Base-by-base conservation (phyloP, 35 echinoderm and acorn worm species). In the Eucidaris tribuloides region DNA sequence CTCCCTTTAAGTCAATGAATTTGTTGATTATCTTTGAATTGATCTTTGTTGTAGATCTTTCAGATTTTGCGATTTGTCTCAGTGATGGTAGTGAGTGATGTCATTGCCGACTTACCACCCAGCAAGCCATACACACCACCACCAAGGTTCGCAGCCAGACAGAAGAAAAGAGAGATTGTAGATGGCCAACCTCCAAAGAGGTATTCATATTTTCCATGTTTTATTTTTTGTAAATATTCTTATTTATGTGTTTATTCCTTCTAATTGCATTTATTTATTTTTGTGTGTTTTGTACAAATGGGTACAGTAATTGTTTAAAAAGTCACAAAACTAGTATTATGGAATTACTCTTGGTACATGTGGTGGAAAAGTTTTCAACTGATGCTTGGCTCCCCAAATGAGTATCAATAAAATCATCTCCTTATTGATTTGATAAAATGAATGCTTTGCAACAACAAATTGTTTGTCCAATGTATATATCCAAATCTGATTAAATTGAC, bases 41-140 rank as follows among this genome's bases (percentile, higher is more conserved):
- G 7, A 42, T 41, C 20, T 70, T 41, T 34, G 2, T 18, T 76
- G 38, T 27, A 88, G 85, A 77, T 88, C 29, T 88, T 88, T 42
- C 85, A 88, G 40, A 81, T 88, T 74, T 63, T 88, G 27, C 54
- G 85, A 13, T 88, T 88, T 81, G 41, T 81, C 29, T 62, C 85
- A 13, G 59, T 88, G 29, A 46, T 29, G 42, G 85, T 88, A 39
- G 60, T 37, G 24, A 88, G 85, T 27, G 40, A 88, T 34, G 60
- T 88, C 3, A 46, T 77, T 33, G 61, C 46, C 32, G 85, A 88
- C 35, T 60, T 88, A 41, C 85, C 85, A 14, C 85, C 85, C 3
- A 66, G 76, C 78, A 46, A 80, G 20, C 85, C 85, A 36, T 88
- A 88, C 31, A 60, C 61, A 14, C 66, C 58, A 38, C 85, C 85